Evolutionary conservation across 2,797 vertebrate genomes (phyloP), one percentile per base, ranked within the genome.

Genomic region (Myotis daubentonii): DNA sequence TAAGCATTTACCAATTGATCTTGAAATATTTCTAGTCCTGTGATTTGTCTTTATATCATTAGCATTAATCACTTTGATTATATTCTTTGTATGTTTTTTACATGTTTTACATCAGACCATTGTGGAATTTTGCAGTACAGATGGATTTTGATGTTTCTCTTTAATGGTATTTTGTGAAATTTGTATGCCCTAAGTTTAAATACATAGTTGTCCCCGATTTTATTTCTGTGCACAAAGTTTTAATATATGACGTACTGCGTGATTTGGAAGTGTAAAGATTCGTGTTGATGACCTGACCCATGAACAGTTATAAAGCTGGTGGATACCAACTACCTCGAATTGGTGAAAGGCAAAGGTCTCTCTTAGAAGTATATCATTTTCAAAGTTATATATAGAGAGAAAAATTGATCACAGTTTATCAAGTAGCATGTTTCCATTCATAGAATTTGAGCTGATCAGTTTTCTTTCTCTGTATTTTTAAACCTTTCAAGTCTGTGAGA

Each of bases 1-100:
- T 97, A 96, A 97, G 97, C 97, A 92, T 98, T 98, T 98, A 98
- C 87, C 94, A 95, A 87, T 97, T 97, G 96, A 98, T 98, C 97
- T 97, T 97, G 93, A 98, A 97, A 97, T 96, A 98, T 97, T 98
- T 98, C 94, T 91, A 96, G 94, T 97, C 94, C 92, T 97, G 98
- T 98, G 98, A 98, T 98, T 97, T 98, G 98, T 98, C 98, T 98
- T 98, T 98, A 97, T 98, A 98, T 95, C 97, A 98, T 72, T 97
- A 97, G 97, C 96, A 97, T 98, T 98, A 97, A 97, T 97, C 97
- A 98, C 97, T 97, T 98, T 93, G 94, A 98, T 98, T 95, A 97
- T 98, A 98, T 94, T 96, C 95, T 98, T 97, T 96, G 89, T 96
- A 95, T 95, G 17, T 97, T 96, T 97, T 96, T 94, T 96, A 97